A percentile compares a stretch with the other conserved stretches of the same genome.
Evolutionary conservation across 2,113 vertebrate species (phyloP).

Genomic region (Eupsittula cactorum): DNA sequence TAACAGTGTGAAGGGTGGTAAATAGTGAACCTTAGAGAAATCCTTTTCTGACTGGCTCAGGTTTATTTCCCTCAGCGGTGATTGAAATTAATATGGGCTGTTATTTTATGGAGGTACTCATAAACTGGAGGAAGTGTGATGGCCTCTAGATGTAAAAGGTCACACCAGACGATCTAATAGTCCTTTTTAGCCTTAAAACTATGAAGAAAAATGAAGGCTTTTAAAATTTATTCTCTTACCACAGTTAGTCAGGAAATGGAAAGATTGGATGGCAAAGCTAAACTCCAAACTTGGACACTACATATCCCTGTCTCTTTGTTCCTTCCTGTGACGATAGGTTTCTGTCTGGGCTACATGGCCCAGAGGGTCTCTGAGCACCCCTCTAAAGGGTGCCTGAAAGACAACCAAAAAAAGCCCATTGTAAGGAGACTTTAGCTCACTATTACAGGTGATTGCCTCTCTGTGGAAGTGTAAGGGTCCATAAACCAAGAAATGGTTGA

Average conservation of each 20-base stretch:
- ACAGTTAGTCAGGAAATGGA: not conserved
- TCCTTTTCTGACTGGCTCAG: not conserved
- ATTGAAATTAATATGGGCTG: constrained; percentile 46
- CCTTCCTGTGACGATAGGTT: not conserved
- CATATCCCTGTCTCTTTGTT: not conserved
- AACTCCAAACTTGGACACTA: not conserved
- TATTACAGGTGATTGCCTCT: not conserved
- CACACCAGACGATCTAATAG: constrained; percentile 40
- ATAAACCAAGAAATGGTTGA: constrained; percentile 27
- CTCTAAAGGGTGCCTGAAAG: not conserved
- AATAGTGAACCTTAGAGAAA: not conserved
- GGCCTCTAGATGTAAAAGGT: constrained; percentile 47
- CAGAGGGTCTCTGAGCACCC: not conserved
- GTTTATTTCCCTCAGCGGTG: constrained; percentile 48
- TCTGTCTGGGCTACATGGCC: not conserved
- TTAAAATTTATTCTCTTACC: not conserved
- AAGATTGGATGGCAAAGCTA: not conserved
- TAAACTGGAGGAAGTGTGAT: constrained; percentile 49
- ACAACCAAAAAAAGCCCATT: not conserved
- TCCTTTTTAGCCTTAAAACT: constrained; percentile 34
- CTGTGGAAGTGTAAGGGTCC: not conserved
- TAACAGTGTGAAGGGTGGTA: not conserved
- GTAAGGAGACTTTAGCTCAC: constrained; percentile 36
- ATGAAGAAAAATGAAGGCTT: constrained; percentile 18
- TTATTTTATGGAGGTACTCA: constrained; percentile 34